Conservation (phyloP, 2,888 invertebrate species). For the Gibbula magus region DNA sequence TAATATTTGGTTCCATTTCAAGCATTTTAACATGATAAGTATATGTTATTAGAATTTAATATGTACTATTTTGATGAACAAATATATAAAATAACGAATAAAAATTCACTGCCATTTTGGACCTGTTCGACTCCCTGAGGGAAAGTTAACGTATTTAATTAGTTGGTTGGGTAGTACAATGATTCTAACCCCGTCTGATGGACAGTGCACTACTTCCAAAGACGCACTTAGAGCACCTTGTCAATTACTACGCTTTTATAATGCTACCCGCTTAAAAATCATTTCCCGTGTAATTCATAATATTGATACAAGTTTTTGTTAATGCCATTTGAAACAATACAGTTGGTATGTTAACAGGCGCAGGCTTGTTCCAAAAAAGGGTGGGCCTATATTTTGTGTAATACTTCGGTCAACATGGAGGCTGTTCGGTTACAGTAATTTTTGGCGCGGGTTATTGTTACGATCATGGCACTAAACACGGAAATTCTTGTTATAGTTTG, state of each 20-base stretch:
- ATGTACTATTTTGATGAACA: too few relatives aligned
- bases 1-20: too few relatives aligned
- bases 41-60: too few relatives aligned
- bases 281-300: background rate
- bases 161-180: background rate
- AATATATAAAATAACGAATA: too few relatives aligned
- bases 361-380: background rate
- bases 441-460: constrained; percentile 71
- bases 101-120: too few relatives aligned
- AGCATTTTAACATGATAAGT: too few relatives aligned
- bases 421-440: constrained; percentile 64
- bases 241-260: constrained; percentile 11
- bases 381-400: constrained; percentile 25
- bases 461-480: constrained; percentile 42
- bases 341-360: background rate
- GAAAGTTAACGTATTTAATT: background rate
- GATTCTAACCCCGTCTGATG: constrained; percentile 17
- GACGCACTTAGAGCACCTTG: constrained; percentile 21
- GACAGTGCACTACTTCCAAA: constrained; percentile 24
- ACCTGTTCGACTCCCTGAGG: too few relatives aligned
- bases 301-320: background rate
- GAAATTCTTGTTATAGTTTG: background rate
- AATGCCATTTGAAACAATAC: too few relatives aligned
- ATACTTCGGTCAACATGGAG: constrained; percentile 28
- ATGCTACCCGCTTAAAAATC: background rate